These are phyloP conservation scores for Cecropterus lyciades DNA, from an alignment of 1,140 invertebrate species.

Conservation along the genomic window DNA sequence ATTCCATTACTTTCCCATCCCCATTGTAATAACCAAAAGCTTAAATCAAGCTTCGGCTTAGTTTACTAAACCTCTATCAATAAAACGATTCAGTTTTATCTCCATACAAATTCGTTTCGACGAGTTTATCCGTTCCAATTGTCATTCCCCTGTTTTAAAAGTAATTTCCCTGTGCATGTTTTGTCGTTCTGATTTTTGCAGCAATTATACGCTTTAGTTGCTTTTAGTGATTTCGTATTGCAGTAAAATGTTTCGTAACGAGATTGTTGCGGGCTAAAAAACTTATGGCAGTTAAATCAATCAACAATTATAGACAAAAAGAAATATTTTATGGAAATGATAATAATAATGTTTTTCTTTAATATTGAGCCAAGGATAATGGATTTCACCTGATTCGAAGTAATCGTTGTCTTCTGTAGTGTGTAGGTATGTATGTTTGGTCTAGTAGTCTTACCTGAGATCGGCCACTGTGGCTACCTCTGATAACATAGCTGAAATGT, in stretches of 20 bases:
- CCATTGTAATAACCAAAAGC: too few species aligned
- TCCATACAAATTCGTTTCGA: not conserved
- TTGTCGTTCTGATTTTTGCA: conserved; percentile 2
- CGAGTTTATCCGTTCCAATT: not conserved
- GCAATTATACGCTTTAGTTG: conserved; percentile 3
- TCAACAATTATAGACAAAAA: not conserved
- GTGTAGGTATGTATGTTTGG: too few species aligned
- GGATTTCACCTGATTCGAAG: too few species aligned
- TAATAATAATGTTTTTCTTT: too few species aligned
- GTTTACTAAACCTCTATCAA: not conserved
- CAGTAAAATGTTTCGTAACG: conserved; percentile 2
- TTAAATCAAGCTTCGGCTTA: too few species aligned
- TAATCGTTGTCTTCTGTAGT: too few species aligned
- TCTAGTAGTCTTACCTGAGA: too few species aligned
- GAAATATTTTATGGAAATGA: too few species aligned
- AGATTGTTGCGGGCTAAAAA: not conserved
- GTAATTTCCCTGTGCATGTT: conserved; percentile 8
- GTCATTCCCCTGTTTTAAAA: conserved; percentile 8
- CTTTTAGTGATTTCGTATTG: conserved; percentile 1
- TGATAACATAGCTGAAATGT: too few species aligned
- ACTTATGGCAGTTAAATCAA: not conserved
- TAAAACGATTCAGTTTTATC: not conserved
- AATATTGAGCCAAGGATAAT: too few species aligned
- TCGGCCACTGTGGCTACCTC: too few species aligned
- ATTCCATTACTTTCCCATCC: too few species aligned